These are phyloP conservation scores for Drosophila siamana DNA, from an alignment of 2,888 invertebrate species.

Conservation along the genomic window DNA sequence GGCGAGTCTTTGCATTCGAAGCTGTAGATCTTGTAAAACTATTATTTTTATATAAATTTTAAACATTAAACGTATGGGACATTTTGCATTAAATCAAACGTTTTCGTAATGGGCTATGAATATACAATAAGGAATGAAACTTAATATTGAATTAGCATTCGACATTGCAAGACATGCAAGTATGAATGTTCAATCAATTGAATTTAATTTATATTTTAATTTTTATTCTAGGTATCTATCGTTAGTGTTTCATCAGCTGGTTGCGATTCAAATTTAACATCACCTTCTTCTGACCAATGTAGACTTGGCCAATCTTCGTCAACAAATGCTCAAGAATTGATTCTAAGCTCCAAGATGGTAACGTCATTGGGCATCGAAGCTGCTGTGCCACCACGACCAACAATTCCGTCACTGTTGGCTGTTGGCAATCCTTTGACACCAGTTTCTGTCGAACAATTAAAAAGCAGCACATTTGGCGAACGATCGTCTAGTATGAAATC, in stretches of 20 bases:
- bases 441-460: slow-evolving; percentile 33
- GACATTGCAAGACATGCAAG: neutral
- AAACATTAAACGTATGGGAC: too few species aligned
- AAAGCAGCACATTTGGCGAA: slow-evolving; percentile 44
- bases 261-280: slow-evolving; percentile 43
- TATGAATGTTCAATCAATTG: too few species aligned
- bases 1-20: too few species aligned
- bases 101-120: neutral
- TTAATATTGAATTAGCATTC: neutral
- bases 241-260: slow-evolving; percentile 45
- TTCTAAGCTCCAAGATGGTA: slow-evolving; percentile 41
- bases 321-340: slow-evolving; percentile 33
- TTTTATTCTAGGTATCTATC: slow-evolving; percentile 39
- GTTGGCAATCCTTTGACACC: slow-evolving; percentile 34
- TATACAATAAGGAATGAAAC: neutral
- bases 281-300: slow-evolving; percentile 27
- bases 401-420: slow-evolving; percentile 31
- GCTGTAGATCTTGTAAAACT: too few species aligned
- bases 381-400: slow-evolving; percentile 29
- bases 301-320: slow-evolving; percentile 17
- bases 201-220: neutral
- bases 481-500: slow-evolving; percentile 50
- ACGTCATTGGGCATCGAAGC: slow-evolving; percentile 41
- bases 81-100: neutral
- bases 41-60: too few species aligned